Conservation (phyloP, 2,888 invertebrate genomes). For the Lasius platythorax region DNA sequence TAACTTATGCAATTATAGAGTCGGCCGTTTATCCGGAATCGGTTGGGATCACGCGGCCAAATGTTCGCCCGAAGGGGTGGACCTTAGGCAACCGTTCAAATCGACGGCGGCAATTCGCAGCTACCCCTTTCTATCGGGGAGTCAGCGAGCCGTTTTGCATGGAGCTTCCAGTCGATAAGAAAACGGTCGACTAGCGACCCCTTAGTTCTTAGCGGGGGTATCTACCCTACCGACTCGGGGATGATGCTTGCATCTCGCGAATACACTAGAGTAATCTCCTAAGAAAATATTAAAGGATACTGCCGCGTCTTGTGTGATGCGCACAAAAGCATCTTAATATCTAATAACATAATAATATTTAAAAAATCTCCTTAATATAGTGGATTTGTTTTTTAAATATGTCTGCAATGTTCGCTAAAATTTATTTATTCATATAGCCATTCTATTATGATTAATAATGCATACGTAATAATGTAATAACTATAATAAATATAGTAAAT, state of each 20-base stretch:
- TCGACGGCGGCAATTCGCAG: conserved; percentile 70
- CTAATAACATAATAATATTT: neutral
- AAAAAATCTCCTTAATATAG: neutral
- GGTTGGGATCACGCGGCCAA: conserved; percentile 24
- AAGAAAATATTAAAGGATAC: conserved; percentile 5
- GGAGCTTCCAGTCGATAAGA: conserved; percentile 83
- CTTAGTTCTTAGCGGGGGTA: conserved; percentile 74
- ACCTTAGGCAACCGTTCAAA: conserved; percentile 37
- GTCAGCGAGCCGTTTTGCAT: conserved; percentile 75
- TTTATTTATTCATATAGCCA: neutral
- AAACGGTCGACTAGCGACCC: conserved; percentile 76
- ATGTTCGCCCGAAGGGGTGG: conserved; percentile 20
- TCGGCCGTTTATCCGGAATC: conserved; percentile 31
- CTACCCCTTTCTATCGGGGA: conserved; percentile 83
- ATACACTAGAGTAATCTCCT: conserved; percentile 5
- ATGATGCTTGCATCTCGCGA: conserved; percentile 30
- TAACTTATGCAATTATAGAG: conserved; percentile 39
- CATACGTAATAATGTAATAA: neutral
- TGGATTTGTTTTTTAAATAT: neutral
- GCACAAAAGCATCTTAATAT: neutral
- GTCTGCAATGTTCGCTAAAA: neutral
- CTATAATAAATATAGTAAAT: neutral
- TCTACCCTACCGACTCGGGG: conserved; percentile 82
- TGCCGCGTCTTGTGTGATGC: neutral
- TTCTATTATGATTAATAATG: neutral